Base-by-base conservation (phyloP, 2,888 invertebrate genomes). In the Lypha dubia region DNA sequence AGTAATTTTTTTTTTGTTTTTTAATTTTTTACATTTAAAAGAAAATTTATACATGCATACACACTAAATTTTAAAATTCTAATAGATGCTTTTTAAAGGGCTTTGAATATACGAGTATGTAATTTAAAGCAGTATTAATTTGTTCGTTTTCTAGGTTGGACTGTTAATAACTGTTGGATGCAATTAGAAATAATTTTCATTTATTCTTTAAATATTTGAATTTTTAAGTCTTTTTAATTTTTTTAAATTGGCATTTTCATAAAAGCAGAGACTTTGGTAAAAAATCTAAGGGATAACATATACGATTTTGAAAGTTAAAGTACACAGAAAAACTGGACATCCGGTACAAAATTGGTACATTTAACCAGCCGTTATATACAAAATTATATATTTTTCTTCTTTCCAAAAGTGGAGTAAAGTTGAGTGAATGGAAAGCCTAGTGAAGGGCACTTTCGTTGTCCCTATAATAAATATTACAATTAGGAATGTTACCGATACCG, bases 211-310 rank as follows among this genome's bases (percentile, higher is more conserved):
- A 74, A 74, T 67, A 74, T 44, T 60, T 74, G 41, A 1, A 51
- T 67, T 7, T 17, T 71, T 46, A 32, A 80, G 67, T 74, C 60
- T 79, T 60, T 51, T n/a, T n/a, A n/a, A n/a, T n/a, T 28, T 28
- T 28, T 80, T 22, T 51, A 22, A 51, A 41, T 67, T 73, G 79
- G 49, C 65, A 13, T 46, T 46, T 53, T 44, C 0, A 7, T 20
- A 41, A 44, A 22, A 77, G 20, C 51, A 28, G 53, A 71, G 70
- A 63, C 62, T 32, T 44, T 11, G 49, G 24, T 1, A 17, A 5
- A 17, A 5, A 20, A 46, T 4, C 38, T 35, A 32, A 15, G 58
- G 11, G 41, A 46, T n/a, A n/a, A 24, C 15, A 15, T 11, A 44
- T 5, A n/a, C 3, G n/a, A 44, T 20, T 20, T 11, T 9, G 8